Evolutionary conservation across 2,797 vertebrate species (phyloP).

Genomic region (Eulemur mongoz): DNA sequence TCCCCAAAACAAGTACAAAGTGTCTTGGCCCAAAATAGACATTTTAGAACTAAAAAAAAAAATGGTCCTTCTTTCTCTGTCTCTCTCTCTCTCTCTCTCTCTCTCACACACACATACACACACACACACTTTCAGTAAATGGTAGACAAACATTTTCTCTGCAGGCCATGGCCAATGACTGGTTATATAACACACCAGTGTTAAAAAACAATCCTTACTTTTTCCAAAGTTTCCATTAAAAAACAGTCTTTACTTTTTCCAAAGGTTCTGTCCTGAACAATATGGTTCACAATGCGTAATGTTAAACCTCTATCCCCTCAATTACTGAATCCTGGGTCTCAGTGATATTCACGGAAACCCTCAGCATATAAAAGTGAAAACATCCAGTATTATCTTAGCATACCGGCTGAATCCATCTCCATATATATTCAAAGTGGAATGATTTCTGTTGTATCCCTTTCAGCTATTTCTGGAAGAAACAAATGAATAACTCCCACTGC

Average conservation of each 20-base stretch:
- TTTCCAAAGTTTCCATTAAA: neutral
- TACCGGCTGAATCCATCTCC: neutral
- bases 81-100: neutral
- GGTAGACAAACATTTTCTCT: neutral
- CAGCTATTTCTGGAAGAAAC: slow-evolving; percentile 34
- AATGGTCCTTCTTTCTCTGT: neutral
- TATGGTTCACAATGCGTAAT: neutral
- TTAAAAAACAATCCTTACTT: neutral
- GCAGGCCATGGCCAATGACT: neutral
- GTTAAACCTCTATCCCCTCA: neutral
- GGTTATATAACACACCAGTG: neutral
- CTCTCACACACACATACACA: neutral
- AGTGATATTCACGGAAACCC: neutral
- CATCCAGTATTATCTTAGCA: neutral
- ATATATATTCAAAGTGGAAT: neutral
- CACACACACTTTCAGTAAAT: neutral
- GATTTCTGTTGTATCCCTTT: neutral
- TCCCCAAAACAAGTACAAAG: neutral
- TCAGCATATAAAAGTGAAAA: slow-evolving; percentile 10
- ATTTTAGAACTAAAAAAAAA: slow-evolving; percentile 46
- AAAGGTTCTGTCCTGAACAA: neutral
- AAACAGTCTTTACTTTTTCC: neutral
- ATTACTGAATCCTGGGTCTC: neutral
- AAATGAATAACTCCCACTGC: neutral
- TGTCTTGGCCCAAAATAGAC: neutral